Conservation (phyloP, 2,888 invertebrate species). For the Drosophila anceps region DNA sequence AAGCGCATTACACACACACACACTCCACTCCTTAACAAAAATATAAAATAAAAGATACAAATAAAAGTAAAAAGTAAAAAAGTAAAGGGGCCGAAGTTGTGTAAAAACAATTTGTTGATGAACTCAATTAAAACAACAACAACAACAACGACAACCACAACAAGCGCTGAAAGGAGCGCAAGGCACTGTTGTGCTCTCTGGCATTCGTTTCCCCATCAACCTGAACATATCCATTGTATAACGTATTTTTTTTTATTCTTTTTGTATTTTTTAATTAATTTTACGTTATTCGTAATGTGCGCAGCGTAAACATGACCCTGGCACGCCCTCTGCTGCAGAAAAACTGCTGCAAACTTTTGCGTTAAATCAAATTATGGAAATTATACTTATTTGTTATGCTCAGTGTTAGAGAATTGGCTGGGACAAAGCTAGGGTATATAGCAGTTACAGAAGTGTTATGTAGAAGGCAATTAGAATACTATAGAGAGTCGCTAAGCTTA, state of each 20-base stretch:
- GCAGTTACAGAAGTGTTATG: neutral
- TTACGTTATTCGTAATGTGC: slow-evolving; percentile 37
- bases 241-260: slow-evolving; percentile 37
- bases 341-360: slow-evolving; percentile 50
- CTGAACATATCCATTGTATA: neutral
- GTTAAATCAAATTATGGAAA: slow-evolving; percentile 73
- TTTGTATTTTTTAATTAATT: slow-evolving; percentile 71
- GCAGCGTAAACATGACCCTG: slow-evolving; percentile 42
- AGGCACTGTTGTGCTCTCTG: neutral
- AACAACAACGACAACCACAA: slow-evolving; percentile 37
- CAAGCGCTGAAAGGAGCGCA: slow-evolving; percentile 25
- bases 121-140: slow-evolving; percentile 69
- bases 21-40: neutral
- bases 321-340: slow-evolving; percentile 14
- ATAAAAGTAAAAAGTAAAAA: neutral
- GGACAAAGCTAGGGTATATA: neutral
- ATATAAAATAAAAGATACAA: slow-evolving; percentile 19
- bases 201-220: neutral
- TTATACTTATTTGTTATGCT: slow-evolving; percentile 25
- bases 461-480: neutral
- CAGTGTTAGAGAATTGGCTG: neutral
- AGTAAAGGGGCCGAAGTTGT: slow-evolving; percentile 23
- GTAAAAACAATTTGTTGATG: slow-evolving; percentile 70
- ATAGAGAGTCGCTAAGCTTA: neutral
- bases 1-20: slow-evolving; percentile 61